Conservation (phyloP, 1,140 invertebrate species). For the Lepidurus apus region DNA sequence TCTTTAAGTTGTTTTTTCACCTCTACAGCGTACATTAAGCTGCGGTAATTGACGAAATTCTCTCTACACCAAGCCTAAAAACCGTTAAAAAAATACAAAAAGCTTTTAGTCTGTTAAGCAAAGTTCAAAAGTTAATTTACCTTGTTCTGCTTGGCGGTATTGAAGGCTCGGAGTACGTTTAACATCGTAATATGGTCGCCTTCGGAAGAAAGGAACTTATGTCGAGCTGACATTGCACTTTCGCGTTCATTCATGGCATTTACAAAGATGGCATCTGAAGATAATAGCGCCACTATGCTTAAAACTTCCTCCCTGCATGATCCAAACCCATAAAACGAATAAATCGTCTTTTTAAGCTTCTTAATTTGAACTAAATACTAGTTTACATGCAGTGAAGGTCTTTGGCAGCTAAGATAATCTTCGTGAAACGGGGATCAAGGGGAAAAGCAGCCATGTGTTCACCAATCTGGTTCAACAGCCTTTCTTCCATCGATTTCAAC, state of each 20-base stretch:
- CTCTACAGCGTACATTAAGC: conserved; percentile 73
- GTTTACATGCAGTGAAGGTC: conserved; percentile 68
- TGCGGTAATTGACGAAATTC: conserved; percentile 79
- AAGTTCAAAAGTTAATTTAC: conserved; percentile 42
- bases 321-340: conserved; percentile 17
- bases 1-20: conserved; percentile 75
- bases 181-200: conserved; percentile 91
- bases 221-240: conserved; percentile 59
- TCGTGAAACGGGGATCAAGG: conserved; percentile 82
- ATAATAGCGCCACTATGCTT: conserved; percentile 61
- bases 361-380: conserved; percentile 23
- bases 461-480: conserved; percentile 69
- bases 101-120: conserved; percentile 20
- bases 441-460: conserved; percentile 85
- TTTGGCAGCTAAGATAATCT: conserved; percentile 69
- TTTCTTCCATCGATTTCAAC: conserved; percentile 52
- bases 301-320: conserved; percentile 66
- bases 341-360: conserved; percentile 32
- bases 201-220: conserved; percentile 76
- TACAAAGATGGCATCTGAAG: conserved; percentile 59
- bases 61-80: conserved; percentile 78
- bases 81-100: conserved; percentile 41
- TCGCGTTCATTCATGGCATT: conserved; percentile 53
- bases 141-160: conserved; percentile 65
- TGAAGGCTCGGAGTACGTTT: conserved; percentile 79